Evolutionary conservation across 2,797 vertebrate genomes (phyloP).

Genomic region (Melanotaenia maccullochi): DNA sequence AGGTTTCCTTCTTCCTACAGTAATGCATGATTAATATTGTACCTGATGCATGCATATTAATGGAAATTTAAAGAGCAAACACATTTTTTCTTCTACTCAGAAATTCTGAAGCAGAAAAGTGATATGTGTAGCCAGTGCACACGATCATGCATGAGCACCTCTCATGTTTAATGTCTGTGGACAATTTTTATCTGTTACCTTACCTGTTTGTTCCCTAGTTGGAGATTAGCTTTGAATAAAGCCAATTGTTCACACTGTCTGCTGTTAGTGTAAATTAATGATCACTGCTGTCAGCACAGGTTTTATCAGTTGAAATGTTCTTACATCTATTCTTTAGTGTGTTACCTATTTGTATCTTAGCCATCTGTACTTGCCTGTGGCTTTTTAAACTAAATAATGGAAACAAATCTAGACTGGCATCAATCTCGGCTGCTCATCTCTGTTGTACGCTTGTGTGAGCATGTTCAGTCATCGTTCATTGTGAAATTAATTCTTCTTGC

Average conservation of each 20-base stretch:
- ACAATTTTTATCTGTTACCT: constrained; percentile 17
- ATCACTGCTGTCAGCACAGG: constrained; percentile 12
- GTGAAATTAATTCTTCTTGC: constrained; percentile 30
- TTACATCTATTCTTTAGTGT: constrained; percentile 1
- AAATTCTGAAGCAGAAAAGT: constrained; percentile 5
- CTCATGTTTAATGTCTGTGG: constrained; percentile 5
- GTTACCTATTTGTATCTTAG: neutral
- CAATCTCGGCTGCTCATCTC: constrained; percentile 9
- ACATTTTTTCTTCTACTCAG: neutral
- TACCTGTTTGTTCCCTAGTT: constrained; percentile 15
- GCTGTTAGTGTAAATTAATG: constrained; percentile 13
- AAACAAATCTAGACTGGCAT: constrained; percentile 40
- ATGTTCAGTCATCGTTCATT: constrained; percentile 8
- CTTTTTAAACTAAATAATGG: constrained; percentile 31
- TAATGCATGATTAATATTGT: constrained; percentile 9
- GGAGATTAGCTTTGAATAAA: constrained; percentile 40
- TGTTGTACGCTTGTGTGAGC: constrained; percentile 3
- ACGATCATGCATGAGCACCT: constrained; percentile 28
- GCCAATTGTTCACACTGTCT: constrained; percentile 22
- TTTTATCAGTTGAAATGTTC: constrained; percentile 19
- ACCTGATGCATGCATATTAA: constrained; percentile 16
- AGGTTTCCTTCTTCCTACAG: constrained; percentile 6
- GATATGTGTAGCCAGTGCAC: neutral
- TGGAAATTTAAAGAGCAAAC: constrained; percentile 2
- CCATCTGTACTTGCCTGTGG: neutral